Conservation (phyloP, 2,797 vertebrate genomes). For the Pteropus rufus region DNA sequence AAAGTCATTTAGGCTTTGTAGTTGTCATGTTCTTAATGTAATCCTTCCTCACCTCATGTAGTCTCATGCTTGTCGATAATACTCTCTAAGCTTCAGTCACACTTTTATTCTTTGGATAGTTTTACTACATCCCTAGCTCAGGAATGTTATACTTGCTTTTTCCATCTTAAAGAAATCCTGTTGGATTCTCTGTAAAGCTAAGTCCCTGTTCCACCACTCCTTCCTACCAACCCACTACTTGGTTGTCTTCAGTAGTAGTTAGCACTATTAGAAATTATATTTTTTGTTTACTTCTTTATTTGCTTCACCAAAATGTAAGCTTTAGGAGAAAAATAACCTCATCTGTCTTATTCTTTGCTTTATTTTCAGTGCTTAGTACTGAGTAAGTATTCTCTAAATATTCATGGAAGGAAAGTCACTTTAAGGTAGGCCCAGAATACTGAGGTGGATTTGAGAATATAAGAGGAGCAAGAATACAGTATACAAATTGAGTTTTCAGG, state of each 20-base stretch:
- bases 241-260: neutral
- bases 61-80: neutral
- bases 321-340: neutral
- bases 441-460: neutral
- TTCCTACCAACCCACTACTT: neutral
- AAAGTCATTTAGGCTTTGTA: neutral
- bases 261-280: neutral
- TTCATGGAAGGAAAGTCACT: neutral
- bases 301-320: neutral
- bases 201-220: neutral
- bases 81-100: neutral
- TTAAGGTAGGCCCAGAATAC: neutral
- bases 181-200: neutral
- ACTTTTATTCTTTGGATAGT: neutral
- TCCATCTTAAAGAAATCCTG: neutral
- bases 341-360: neutral
- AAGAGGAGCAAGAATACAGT: neutral
- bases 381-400: neutral
- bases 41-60: neutral
- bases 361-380: neutral
- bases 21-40: neutral
- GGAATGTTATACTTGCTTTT: neutral
- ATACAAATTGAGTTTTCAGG: neutral
- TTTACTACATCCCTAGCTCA: neutral
- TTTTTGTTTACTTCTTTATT: conserved; percentile 1